Evolutionary conservation across 2,113 vertebrate genomes (phyloP), one percentile per base, ranked within the genome.

Genomic region (Cathartes aura): DNA sequence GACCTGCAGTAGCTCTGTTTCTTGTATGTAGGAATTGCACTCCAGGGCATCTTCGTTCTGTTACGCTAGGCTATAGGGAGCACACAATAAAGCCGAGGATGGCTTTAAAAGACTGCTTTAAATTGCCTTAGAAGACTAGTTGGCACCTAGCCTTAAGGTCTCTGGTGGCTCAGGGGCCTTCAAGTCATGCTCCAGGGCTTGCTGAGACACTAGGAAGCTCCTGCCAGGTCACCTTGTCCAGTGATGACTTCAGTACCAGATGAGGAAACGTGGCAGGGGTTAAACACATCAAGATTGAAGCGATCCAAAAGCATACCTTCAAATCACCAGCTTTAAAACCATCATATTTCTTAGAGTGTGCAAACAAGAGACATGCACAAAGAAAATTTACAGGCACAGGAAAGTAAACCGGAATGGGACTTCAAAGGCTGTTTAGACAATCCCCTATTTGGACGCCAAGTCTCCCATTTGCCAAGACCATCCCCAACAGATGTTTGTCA

Each of bases 351-450:
- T 71, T 68, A 48, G 15, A 79, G 22, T 20, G 22, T 76, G n/a
- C 24, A 75, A 92, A 73, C 18, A 91, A 87, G 75, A 82, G 15
- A 68, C 19, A 72, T 6, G 15, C 48, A 87, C 26, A 67, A 82
- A 85, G 40, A 95, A 96, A 91, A 95, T 76, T 76, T 93, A 91
- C 48, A 82, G 70, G 48, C 93, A 76, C 12, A 19, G 85, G 67
- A 90, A 96, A 88, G 20, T 62, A 90, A 97, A 95, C 15, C 1
- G 1, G 67, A 90, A 91, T 15, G 36, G 36, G 36, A 88, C 90
- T 97, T 96, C 93, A 96, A 83, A 93, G 42, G 17, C 13, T 0
- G 0, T 70, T 95, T 83, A 76, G 74, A 76, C 60, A 96, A 90
- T 70, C 62, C 36, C 29, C 66, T 73, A 5, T 40, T 82, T 47